Conservation (phyloP, 2,797 vertebrate species). For the Malacoraja senta region DNA sequence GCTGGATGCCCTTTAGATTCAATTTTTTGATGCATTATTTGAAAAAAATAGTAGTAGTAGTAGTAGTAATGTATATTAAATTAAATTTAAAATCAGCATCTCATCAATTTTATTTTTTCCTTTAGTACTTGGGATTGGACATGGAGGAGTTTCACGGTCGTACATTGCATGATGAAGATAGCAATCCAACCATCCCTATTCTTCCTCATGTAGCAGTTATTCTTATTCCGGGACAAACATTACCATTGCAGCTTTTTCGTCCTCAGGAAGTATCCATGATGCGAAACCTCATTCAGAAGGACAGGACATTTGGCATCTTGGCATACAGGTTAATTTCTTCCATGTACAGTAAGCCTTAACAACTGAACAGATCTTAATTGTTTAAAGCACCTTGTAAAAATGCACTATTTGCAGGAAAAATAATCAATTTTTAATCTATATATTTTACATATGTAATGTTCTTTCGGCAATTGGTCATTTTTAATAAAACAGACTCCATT, state of each 20-base stretch:
- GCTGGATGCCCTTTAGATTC: not conserved
- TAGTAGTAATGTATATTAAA: not conserved
- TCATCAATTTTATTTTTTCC: not conserved
- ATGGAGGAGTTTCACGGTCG: constrained; percentile 98
- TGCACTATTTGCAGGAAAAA: not conserved
- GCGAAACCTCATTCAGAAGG: constrained; percentile 81
- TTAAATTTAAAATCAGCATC: not conserved
- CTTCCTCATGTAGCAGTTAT: constrained; percentile 82
- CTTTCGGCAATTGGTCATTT: not conserved
- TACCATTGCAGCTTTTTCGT: constrained; percentile 87
- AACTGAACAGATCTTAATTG: not conserved
- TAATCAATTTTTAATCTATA: not conserved
- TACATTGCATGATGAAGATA: constrained; percentile 89
- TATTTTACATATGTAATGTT: not conserved
- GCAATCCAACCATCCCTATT: constrained; percentile 84
- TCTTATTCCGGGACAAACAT: constrained; percentile 87
- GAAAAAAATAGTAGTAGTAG: too few relatives aligned
- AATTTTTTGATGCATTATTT: not conserved
- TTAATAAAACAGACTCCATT: not conserved
- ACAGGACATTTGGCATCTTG: constrained; percentile 92
- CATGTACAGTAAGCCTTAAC: not conserved
- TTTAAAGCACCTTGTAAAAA: not conserved
- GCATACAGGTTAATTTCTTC: constrained; percentile 72
- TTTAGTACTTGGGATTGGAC: constrained; percentile 85
- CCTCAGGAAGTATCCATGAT: constrained; percentile 98